Base-by-base conservation (phyloP, 2,113 vertebrate species). In the Ibidorhyncha struthersii region DNA sequence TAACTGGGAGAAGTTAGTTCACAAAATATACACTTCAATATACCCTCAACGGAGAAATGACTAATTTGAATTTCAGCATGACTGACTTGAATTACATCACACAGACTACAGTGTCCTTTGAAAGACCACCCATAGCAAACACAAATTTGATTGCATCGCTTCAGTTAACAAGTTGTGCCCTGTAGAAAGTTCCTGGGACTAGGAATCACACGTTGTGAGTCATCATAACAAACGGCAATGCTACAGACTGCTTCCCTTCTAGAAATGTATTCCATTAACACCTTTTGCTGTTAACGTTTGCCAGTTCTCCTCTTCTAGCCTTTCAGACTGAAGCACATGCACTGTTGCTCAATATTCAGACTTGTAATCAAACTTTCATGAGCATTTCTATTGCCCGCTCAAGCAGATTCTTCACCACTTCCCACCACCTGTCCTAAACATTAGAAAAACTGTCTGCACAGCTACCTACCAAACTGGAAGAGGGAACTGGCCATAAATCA, bases 61-160 rank as follows among this genome's bases (percentile, higher is more conserved):
- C 36, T 67, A 21, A 80, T 93, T 66, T 90, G 62, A 82, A 74
- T 87, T 96, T 90, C 90, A 85, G 70, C 92, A 69, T 30, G 62
- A 49, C 77, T 67, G 74, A 85, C 63, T 62, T 90, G 41, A 92
- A 86, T 80, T 77, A 55, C 30, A 47, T 62, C 43, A 62, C 41
- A 70, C 18, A 65, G 62, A 63, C 56, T 79, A 83, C 56, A 52
- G 30, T 20, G 52, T 79, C 80, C 72, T 93, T 70, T 63, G 43
- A 59, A 89, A 65, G 47, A 47, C 30, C 82, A 74, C 32, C 29
- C 47, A 72, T 47, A 95, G 66, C 83, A 74, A 94, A 74, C 21
- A 66, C 40, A 50, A 45, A 70, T 91, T 36, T 80, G 66, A 92
- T 12, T 70, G 50, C 59, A 70, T 17, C 0, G 2, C 89, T 47